Evolutionary conservation across 2,888 invertebrate genomes (phyloP), one percentile per base, ranked within the genome.

Genomic region (Strigamia crassipes): DNA sequence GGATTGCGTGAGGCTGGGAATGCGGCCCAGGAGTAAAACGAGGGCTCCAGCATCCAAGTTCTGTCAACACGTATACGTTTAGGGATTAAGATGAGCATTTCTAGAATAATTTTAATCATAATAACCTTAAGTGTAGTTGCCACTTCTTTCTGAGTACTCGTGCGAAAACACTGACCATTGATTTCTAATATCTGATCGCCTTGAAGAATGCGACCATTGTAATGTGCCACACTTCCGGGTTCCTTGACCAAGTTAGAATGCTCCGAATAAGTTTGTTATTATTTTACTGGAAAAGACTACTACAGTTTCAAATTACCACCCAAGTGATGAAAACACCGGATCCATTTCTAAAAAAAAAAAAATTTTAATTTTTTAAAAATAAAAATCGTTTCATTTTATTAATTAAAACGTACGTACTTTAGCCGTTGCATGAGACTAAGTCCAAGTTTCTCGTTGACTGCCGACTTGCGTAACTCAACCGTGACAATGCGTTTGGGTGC

Each of bases 101-200:
- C 1, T n/a, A 9, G 5, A 42, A 34, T 13, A 13, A 1, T n/a
- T n/a, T 5, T 3, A 46, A 18, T 18, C 12, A 31, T 27, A 10
- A 82, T 80, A 42, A 85, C 85, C 84, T 84, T 83, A 42, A 86
- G 82, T 56, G 84, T 83, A 31, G 83, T 82, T 9, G 85, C 84
- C 18, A 86, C 84, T 81, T 86, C 85, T 56, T 85, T 84, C 79
- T 86, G 86, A 81, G 85, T 84, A 66, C 84, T 84, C 73, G 84
- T 84, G 15, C 84, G 79, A 15, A 86, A 85, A 78, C 85, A 84
- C 73, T 85, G 84, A 4, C 85, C 86, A 83, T 86, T 86, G 56
- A 86, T 84, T 83, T 86, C 86, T 51, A 86, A 82, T 21, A 86
- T 85, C 77, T 85, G 84, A 81, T 86, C 86, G 0, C 86, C 86